Evolutionary conservation across 1,140 invertebrate genomes (phyloP).

Genomic region (Araneus ventricosus): DNA sequence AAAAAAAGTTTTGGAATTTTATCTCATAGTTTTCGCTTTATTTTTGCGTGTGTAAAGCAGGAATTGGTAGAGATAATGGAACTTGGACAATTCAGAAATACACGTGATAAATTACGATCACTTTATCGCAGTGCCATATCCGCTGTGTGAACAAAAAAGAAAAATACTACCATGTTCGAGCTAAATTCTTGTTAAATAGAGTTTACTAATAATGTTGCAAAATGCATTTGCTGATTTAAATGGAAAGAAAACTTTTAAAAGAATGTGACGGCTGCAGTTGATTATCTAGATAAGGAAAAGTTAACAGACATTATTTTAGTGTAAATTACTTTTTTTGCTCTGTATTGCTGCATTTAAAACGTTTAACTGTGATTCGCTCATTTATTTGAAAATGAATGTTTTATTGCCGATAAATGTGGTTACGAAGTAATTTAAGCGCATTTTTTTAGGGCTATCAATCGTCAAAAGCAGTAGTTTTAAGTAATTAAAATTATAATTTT

Average conservation of each 20-base stretch:
- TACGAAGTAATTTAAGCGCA: not conserved
- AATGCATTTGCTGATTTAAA: conserved; percentile 9
- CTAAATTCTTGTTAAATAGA: conserved; percentile 45
- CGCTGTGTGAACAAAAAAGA: not conserved
- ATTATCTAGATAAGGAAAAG: not conserved
- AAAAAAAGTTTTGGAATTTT: conserved; percentile 46
- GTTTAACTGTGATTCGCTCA: not conserved
- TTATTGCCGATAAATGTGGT: not conserved
- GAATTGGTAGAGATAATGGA: conserved; percentile 5
- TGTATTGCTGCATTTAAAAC: not conserved
- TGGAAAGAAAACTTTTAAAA: not conserved
- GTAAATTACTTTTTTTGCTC: not conserved
- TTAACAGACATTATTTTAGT: not conserved
- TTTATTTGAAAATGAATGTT: not conserved
- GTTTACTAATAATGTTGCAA: not conserved
- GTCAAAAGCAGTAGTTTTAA: no score
- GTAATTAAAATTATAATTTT: no score
- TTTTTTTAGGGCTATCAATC: not conserved
- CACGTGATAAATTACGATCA: conserved; percentile 51
- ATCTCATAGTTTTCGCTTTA: conserved; percentile 45
- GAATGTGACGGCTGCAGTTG: not conserved
- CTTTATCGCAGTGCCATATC: conserved; percentile 34
- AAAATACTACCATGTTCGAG: not conserved
- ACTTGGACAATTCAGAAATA: conserved; percentile 47
- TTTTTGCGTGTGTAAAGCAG: not conserved